Evolutionary conservation across 23 tunicate species (phyloP).

Genomic region (Corella eumyota): DNA sequence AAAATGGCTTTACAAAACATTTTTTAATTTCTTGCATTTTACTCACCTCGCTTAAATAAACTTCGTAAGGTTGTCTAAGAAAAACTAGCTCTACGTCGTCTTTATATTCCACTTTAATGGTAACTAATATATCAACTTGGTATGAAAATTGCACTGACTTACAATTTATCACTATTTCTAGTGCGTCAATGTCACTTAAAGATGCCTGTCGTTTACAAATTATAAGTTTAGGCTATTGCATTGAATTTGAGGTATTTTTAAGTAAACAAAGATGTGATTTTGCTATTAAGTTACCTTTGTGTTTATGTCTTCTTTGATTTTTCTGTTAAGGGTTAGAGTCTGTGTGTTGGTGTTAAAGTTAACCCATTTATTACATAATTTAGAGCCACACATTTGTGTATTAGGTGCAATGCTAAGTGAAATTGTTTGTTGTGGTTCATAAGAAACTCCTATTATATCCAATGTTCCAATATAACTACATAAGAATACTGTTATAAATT

Average conservation of each 20-base stretch:
- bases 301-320: not conserved
- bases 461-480: not conserved
- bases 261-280: not conserved
- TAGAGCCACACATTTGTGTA: conserved; percentile 1
- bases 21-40: too few relatives aligned
- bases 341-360: conserved; percentile 5
- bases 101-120: conserved; percentile 12
- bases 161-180: conserved; percentile 5
- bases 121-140: conserved; percentile 2
- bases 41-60: conserved; percentile 10
- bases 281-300: conserved; percentile 4
- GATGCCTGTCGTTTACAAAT: too few relatives aligned
- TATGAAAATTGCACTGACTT: too few relatives aligned
- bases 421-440: not conserved
- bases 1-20: too few relatives aligned
- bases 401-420: not conserved
- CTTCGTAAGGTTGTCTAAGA: conserved; percentile 5
- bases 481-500: too few relatives aligned
- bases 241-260: too few relatives aligned
- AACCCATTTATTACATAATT: not conserved
- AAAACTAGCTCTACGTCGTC: conserved; percentile 34
- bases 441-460: not conserved
- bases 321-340: not conserved
- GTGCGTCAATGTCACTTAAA: conserved; percentile 6
- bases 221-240: too few relatives aligned